Evolutionary conservation across 2,113 vertebrate genomes (phyloP).

Genomic region (Nannobrachium achirus): DNA sequence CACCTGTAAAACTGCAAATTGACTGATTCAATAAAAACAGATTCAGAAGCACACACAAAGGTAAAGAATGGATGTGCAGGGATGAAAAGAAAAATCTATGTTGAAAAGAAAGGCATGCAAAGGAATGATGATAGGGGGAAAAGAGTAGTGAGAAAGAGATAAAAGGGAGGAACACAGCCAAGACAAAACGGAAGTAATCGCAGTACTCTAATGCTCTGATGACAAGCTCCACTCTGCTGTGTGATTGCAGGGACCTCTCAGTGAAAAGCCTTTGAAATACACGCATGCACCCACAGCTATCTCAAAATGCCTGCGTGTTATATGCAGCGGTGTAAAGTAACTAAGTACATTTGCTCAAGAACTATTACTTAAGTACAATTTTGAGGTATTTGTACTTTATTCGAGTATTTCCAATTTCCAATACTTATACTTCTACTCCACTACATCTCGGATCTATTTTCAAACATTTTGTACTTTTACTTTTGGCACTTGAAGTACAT

Average conservation of each 20-base stretch:
- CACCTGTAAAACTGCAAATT: too few species aligned
- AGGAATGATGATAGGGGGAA: background rate
- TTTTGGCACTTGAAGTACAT: too few species aligned
- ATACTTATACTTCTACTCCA: too few species aligned
- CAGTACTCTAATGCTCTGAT: conserved; percentile 34
- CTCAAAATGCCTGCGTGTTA: conserved; percentile 34
- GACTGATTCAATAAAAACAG: too few species aligned
- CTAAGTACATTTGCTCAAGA: too few species aligned
- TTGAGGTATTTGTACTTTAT: too few species aligned
- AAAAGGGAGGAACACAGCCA: conserved; percentile 25
- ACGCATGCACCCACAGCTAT: conserved; percentile 5
- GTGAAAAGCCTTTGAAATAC: conserved; percentile 35
- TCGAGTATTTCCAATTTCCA: too few species aligned
- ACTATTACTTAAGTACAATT: too few species aligned
- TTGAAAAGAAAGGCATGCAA: conserved; percentile 3
- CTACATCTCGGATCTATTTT: too few species aligned
- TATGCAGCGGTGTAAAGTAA: conserved; percentile 30
- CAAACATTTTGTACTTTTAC: too few species aligned
- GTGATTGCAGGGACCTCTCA: conserved; percentile 22
- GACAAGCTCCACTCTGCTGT: conserved; percentile 34
- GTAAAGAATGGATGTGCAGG: too few species aligned
- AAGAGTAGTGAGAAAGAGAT: conserved; percentile 38
- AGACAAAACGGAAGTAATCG: conserved; percentile 28
- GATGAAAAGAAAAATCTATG: background rate
- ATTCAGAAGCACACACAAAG: too few species aligned